A percentile compares a stretch with the other conserved stretches of the same genome.
These are phyloP conservation scores for Leguminivora glycinivorella DNA, from an alignment of 1,140 invertebrate genomes.

Conservation along the genomic window DNA sequence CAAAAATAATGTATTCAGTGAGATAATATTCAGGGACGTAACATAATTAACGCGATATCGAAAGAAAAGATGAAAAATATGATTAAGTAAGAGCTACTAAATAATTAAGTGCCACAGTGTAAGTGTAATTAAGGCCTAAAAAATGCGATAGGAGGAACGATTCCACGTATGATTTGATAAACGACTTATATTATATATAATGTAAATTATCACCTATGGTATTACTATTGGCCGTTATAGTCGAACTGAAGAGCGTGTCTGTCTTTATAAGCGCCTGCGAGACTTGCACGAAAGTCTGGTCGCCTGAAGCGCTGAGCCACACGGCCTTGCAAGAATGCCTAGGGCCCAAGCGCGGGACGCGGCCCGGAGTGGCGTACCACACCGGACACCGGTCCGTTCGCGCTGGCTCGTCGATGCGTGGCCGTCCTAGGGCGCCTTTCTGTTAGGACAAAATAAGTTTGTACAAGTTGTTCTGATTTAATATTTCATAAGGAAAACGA, in stretches of 20 bases:
- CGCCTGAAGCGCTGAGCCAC: conserved; percentile 95
- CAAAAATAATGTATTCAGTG: conserved; percentile 22
- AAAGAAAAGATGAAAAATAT: too few species aligned
- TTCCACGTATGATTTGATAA: conserved; percentile 5
- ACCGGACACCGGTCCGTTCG: conserved; percentile 53
- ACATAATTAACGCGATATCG: too few species aligned
- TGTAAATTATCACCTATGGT: conserved; percentile 84
- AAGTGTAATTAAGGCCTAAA: too few species aligned
- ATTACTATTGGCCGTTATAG: conserved; percentile 92
- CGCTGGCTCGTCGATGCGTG: conserved; percentile 50
- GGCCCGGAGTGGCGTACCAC: conserved; percentile 91
- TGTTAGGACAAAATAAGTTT: conserved; percentile 65
- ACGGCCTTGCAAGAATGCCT: conserved; percentile 90
- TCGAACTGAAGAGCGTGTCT: conserved; percentile 90
- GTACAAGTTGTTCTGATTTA: too few species aligned
- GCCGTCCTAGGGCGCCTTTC: conserved; percentile 94
- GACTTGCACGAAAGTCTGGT: conserved; percentile 96
- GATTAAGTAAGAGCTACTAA: too few species aligned
- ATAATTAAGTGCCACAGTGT: too few species aligned
- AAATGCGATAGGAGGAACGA: too few species aligned
- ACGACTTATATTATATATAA: not conserved
- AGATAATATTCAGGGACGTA: too few species aligned
- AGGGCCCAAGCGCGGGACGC: conserved; percentile 89
- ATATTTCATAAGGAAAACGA: too few species aligned
- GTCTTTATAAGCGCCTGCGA: conserved; percentile 96